These are phyloP conservation scores for Microdon myrmicae DNA, from an alignment of 2,888 invertebrate genomes.

Conservation along the genomic window DNA sequence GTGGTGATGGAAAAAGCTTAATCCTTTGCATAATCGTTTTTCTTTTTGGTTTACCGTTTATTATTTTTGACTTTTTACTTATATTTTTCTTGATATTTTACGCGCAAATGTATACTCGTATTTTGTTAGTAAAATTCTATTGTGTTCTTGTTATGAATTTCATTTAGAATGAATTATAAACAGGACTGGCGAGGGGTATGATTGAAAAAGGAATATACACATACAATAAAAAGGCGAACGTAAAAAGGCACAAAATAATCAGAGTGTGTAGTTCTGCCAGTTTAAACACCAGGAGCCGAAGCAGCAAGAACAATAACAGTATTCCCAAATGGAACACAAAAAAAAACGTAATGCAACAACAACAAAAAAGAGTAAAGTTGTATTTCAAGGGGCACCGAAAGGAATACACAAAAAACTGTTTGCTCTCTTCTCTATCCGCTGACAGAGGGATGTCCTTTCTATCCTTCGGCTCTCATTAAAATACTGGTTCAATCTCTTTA, in stretches of 20 bases:
- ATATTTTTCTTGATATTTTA: constrained; percentile 15
- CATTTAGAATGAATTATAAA: constrained; percentile 45
- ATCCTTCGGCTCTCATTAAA: constrained; percentile 47
- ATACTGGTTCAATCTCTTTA: constrained; percentile 28
- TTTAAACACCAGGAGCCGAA: constrained; percentile 5
- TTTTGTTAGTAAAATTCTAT: constrained; percentile 47
- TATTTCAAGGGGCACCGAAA: constrained; percentile 19
- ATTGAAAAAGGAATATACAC: constrained; percentile 1
- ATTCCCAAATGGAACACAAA: constrained; percentile 6
- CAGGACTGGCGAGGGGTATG: constrained; percentile 11
- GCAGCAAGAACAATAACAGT: not conserved
- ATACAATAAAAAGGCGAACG: constrained; percentile 24
- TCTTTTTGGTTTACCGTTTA: constrained; percentile 9
- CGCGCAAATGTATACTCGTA: constrained; percentile 42
- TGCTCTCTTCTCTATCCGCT: constrained; percentile 42
- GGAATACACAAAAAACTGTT: constrained; percentile 39
- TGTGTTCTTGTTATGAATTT: constrained; percentile 47
- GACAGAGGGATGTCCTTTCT: constrained; percentile 43
- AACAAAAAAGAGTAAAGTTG: constrained; percentile 28
- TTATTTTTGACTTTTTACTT: constrained; percentile 11
- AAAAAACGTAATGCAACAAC: constrained; percentile 2
- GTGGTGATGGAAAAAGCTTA: constrained; percentile 47
- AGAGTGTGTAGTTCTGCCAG: constrained; percentile 37
- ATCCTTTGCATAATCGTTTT: constrained; percentile 52
- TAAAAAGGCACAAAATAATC: constrained; percentile 47